Conservation (phyloP, 2,888 invertebrate species). For the Julus scandinavius region DNA sequence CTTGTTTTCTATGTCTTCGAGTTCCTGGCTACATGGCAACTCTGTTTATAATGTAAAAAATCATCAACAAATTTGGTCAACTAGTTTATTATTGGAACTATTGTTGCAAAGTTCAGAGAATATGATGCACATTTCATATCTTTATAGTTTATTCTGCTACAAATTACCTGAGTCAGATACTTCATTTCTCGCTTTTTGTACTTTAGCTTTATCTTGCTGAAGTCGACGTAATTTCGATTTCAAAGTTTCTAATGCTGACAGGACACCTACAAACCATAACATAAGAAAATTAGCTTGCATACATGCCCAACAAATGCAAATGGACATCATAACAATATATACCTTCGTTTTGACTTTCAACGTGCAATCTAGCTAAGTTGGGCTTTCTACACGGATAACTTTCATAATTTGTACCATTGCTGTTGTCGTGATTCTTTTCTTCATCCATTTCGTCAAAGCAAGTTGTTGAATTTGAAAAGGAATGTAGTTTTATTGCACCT, state of each 20-base stretch:
- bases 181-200: not conserved
- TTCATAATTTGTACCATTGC: not conserved
- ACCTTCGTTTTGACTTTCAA: slow-evolving; percentile 9
- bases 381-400: not conserved
- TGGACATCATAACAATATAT: not conserved
- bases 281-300: not conserved
- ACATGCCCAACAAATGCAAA: not conserved
- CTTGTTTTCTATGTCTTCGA: not conserved
- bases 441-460: not conserved
- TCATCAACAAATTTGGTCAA: too few species aligned
- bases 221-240: not conserved
- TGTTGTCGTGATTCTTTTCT: not conserved
- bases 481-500: not conserved
- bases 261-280: not conserved
- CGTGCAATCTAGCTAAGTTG: not conserved
- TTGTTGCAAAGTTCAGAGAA: too few species aligned
- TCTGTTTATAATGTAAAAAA: not conserved
- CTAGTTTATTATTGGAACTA: too few species aligned
- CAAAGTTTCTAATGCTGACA: slow-evolving; percentile 4
- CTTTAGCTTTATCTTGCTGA: not conserved
- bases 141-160: not conserved
- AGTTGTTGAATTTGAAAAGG: not conserved
- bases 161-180: not conserved
- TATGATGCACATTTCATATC: too few species aligned
- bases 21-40: slow-evolving; percentile 1